A percentile compares a stretch with the other conserved stretches of the same genome.
These are phyloP conservation scores for Laticauda laticaudata DNA, from an alignment of 2,113 vertebrate species.

Conservation along the genomic window DNA sequence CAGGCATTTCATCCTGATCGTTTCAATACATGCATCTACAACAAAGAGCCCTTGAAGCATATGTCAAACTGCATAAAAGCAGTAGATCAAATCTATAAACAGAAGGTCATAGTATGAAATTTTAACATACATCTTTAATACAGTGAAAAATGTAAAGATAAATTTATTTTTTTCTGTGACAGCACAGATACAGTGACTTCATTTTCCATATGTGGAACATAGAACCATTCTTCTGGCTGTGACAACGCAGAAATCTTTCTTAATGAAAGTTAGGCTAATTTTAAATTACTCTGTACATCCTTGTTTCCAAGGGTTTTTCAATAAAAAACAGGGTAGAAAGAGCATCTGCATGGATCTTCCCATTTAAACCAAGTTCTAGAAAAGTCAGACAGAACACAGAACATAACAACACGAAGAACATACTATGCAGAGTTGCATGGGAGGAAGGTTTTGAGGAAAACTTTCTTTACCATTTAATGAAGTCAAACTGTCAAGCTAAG, in stretches of 20 bases:
- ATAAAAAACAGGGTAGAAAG: neutral
- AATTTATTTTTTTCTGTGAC: neutral
- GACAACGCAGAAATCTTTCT: neutral
- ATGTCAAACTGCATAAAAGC: constrained; percentile 1
- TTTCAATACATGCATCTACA: neutral
- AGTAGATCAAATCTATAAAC: neutral
- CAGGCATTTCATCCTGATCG: constrained; percentile 6
- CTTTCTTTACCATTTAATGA: neutral
- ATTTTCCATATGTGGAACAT: neutral
- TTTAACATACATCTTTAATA: neutral
- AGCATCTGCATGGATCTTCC: accelerated
- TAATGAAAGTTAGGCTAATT: neutral
- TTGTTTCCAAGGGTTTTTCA: neutral
- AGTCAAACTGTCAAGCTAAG: neutral
- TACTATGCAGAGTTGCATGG: neutral
- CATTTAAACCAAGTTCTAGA: neutral
- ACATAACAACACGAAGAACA: neutral
- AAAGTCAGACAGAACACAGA: neutral
- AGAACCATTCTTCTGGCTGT: neutral
- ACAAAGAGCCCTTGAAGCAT: constrained; percentile 10
- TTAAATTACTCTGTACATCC: neutral
- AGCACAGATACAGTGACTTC: neutral
- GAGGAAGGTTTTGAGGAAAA: neutral
- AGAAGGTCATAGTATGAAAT: neutral
- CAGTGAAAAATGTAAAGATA: neutral